Evolutionary conservation across 1,140 invertebrate species (phyloP), one percentile per base, ranked within the genome.

Genomic region (Trachelipus rathkii): DNA sequence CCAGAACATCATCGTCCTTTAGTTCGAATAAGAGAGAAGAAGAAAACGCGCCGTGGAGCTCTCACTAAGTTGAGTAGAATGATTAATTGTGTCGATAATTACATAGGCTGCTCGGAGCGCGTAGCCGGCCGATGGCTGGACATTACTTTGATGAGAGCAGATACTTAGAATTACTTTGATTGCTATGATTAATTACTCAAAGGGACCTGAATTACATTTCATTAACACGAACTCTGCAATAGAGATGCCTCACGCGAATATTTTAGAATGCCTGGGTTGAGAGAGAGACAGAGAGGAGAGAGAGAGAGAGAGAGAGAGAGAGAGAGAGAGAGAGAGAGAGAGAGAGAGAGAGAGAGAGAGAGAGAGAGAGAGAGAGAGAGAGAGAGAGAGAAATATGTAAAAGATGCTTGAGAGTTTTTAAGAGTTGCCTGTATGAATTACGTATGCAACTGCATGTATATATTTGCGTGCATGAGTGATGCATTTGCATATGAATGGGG

Each of bases 11-110:
- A 33, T 33, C 33, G 33, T 33, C 33, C 33, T 33, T 33, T 6
- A 33, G 1, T 33, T 6, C 2, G 6, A 33, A 33, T 33, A 33
- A 33, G 33, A n/a, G n/a, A 33, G 33, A 33, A 33, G 33, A 33
- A 33, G 33, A 33, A 33, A 33, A 33, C 33, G 33, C 33, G 33
- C 33, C 33, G 33, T 33, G 2, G 23, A 69, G 72, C 77, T 60
- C n/a, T n/a, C 72, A 72, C 68, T 66, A 72, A 73, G 50, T 72
- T 73, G 72, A 69, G 72, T 78, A 72, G 73, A 78, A 78, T 78
- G 77, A 78, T 78, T 78, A 78, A 78, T 78, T 74, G 77, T 78
- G 77, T 78, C 77, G 77, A 78, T 78, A 78, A 78, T 78, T 78
- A 78, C 77, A 72, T 24, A 74, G 77, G 77, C 67, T 75, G 77